Base-by-base conservation (phyloP, 2,888 invertebrate species). In the Noctua janthe region DNA sequence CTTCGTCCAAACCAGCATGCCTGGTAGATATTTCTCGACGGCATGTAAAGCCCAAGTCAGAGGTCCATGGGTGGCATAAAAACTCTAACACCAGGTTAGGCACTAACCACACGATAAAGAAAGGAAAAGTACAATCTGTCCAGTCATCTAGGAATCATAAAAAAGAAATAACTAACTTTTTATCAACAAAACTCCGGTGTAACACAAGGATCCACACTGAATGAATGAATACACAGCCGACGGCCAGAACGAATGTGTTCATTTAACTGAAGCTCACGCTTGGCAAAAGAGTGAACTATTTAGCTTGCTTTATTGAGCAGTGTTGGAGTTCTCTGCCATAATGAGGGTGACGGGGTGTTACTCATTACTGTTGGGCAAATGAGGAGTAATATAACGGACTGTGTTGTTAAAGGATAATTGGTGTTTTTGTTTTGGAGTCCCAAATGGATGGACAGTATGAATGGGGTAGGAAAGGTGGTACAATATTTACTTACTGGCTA, bases 181-280 rank as follows among this genome's bases (percentile, higher is more conserved):
- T 1, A 6, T n/a, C 3, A 54, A n/a, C 3, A 35, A 51, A 71
- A 66, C 47, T 81, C n/a, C 67, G 66, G 71, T 85, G 76, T 72
- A 66, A 80, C 56, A 71, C 64, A 83, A 39, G 35, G 47, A 39
- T 5, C 7, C 29, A 4, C 15, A 74, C 23, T 67, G 49, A 80
- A 74, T 69, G 47, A 54, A 73, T 23, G 51, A 39, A 51, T 39
- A 56, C 51, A 56, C 7, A 62, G 39, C 20, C 66, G 56, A 47
- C 17, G 47, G 15, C 13, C 75, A 35, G 23, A 81, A 84, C 54
- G 51, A 87, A 87, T 69, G 69, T 67, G 62, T 75, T 75, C 74
- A 76, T 76, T 74, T 64, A 62, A 76, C 49, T 74, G 71, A 51
- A 59, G 59, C 39, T 59, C 10, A 47, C 54, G 17, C 43, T 81